A percentile compares a stretch with the other conserved stretches of the same genome.
phyloP scores from a whole-genome alignment of 1,140 invertebrate genomes.

The Wiebesia pumilae region DNA sequence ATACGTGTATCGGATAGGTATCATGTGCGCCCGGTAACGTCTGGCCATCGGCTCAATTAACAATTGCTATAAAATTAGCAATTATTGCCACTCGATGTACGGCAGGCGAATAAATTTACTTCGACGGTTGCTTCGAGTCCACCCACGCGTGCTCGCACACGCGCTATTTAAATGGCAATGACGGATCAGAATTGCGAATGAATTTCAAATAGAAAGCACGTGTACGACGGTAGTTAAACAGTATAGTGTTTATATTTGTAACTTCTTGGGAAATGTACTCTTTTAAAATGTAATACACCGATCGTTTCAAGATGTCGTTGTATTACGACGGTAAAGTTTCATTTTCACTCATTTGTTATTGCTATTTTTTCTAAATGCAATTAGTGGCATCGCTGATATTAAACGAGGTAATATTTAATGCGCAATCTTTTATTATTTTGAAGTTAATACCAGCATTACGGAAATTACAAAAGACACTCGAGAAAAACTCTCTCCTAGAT shows the following conservation, averaged over 20 bases:
- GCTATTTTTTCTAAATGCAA: neutral
- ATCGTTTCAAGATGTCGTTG: neutral
- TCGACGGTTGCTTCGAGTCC: constrained; percentile 2
- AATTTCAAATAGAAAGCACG: constrained; percentile 12
- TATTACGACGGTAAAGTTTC: neutral
- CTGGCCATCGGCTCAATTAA: constrained; percentile 34
- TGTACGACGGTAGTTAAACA: neutral
- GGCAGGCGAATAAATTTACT: constrained; percentile 28
- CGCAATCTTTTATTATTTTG: neutral
- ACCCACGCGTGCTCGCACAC: constrained; percentile 4
- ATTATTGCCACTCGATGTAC: constrained; percentile 41
- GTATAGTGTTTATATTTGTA: neutral
- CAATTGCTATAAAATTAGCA: constrained; percentile 36
- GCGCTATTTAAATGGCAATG: constrained; percentile 14
- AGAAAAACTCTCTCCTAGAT: neutral
- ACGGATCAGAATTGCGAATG: constrained; percentile 16
- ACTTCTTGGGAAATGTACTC: constrained; percentile 7
- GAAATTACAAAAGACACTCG: neutral
- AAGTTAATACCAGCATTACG: neutral
- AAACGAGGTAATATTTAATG: neutral
- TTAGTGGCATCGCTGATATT: neutral
- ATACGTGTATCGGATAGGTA: neutral
- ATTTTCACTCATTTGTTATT: neutral
- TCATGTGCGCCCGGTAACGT: neutral
- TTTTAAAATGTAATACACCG: neutral